A percentile compares a stretch with the other conserved stretches of the same genome.
Evolutionary conservation across 2,113 vertebrate genomes (phyloP).

Genomic region (Euleptes europaea): DNA sequence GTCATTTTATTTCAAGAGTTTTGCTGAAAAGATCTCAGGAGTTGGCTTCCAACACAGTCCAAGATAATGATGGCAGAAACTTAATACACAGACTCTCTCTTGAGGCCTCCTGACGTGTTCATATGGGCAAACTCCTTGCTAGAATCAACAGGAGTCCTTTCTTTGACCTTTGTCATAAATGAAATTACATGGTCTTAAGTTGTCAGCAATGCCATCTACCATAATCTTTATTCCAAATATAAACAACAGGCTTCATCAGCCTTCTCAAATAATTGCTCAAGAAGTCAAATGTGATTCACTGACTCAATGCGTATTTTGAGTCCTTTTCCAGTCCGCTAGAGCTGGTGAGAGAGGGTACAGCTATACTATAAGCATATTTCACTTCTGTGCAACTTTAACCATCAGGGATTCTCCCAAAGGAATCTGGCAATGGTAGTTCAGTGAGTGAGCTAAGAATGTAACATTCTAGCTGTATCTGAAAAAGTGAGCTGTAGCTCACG

Average conservation of each 20-base stretch:
- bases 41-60: neutral
- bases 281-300: neutral
- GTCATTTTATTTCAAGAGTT: neutral
- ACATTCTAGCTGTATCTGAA: too few species aligned
- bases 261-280: conserved; percentile 10
- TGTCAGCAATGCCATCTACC: neutral
- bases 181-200: neutral
- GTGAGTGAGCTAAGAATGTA: neutral
- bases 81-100: neutral
- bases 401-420: too few species aligned
- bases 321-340: neutral
- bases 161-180: conserved; percentile 12
- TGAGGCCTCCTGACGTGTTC: neutral
- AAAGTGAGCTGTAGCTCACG: too few species aligned
- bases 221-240: conserved; percentile 9
- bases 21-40: neutral
- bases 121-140: neutral
- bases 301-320: neutral
- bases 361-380: too few species aligned
- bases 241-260: conserved; percentile 1
- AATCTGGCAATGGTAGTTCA: too few species aligned
- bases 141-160: neutral
- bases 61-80: neutral
- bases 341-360: neutral
- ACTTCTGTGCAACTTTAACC: too few species aligned